Evolutionary conservation across 2,797 vertebrate genomes (phyloP).

Genomic region (Clarias laeviceps): DNA sequence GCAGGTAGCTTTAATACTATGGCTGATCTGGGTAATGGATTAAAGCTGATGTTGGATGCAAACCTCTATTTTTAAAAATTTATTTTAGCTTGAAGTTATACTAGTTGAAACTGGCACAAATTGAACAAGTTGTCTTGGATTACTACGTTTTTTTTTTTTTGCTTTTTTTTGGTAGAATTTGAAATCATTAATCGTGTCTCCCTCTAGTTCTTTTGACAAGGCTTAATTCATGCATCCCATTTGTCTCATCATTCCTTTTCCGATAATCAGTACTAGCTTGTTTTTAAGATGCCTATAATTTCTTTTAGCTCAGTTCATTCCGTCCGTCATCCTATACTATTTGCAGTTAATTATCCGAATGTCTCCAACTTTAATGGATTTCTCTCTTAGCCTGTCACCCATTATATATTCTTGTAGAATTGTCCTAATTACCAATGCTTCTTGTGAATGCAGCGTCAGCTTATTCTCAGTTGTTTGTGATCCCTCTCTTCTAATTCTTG

Average conservation of each 20-base stretch:
- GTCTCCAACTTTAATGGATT: constrained; percentile 7
- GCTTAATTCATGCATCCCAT: constrained; percentile 57
- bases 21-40: no score
- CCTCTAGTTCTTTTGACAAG: constrained; percentile 52
- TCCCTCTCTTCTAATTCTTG: background rate
- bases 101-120: background rate
- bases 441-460: background rate
- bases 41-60: no score
- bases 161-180: constrained; percentile 36
- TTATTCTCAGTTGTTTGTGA: constrained; percentile 34
- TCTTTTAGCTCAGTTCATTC: constrained; percentile 9
- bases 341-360: constrained; percentile 28
- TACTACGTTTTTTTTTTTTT: constrained; percentile 23
- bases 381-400: background rate
- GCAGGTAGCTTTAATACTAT: no score
- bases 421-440: constrained; percentile 32
- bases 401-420: constrained; percentile 21
- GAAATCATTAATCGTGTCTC: constrained; percentile 47
- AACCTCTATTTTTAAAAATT: no score
- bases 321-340: constrained; percentile 11
- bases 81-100: no score
- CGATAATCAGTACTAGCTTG: constrained; percentile 51
- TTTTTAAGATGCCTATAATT: constrained; percentile 37
- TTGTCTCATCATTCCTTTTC: constrained; percentile 54
- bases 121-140: constrained; percentile 16